phyloP scores from a whole-genome alignment of 2,113 vertebrate genomes.

The Polyodon spathula region DNA sequence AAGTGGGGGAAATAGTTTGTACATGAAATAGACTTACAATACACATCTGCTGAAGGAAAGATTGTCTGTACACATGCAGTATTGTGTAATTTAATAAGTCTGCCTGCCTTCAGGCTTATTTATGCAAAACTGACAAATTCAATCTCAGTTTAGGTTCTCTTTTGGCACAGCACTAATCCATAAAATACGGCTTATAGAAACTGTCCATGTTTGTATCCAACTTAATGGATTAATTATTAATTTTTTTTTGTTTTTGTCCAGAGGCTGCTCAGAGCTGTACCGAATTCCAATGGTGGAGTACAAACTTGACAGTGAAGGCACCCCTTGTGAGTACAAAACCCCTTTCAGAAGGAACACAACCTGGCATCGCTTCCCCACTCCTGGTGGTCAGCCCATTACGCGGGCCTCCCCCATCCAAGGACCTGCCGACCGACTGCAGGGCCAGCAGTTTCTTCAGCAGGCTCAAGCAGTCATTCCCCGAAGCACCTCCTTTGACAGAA shows the following conservation, averaged over 20 bases:
- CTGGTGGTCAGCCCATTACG: conserved; percentile 67
- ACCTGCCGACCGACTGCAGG: conserved; percentile 71
- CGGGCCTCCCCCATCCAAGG: conserved; percentile 78
- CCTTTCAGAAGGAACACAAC: conserved; percentile 93
- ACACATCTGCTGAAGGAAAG: conserved; percentile 10
- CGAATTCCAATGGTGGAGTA: conserved; percentile 96
- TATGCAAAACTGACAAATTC: conserved; percentile 8
- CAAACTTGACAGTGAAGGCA: conserved; percentile 92
- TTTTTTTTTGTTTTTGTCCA: conserved; percentile 32
- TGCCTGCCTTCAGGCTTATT: conserved; percentile 4
- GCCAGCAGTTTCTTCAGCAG: conserved; percentile 83
- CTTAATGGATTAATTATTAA: too few species aligned
- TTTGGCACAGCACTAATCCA: too few species aligned
- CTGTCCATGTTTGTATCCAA: too few species aligned
- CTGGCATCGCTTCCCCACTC: conserved; percentile 84
- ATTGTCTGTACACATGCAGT: neutral
- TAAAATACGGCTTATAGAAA: too few species aligned
- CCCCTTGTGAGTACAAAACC: conserved; percentile 94
- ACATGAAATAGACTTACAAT: neutral
- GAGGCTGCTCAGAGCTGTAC: conserved; percentile 93
- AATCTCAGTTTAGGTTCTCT: too few species aligned
- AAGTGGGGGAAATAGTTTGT: too few species aligned
- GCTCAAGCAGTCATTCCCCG: conserved; percentile 76
- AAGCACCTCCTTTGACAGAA: conserved; percentile 91
- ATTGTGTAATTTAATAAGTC: neutral